phyloP scores from a whole-genome alignment of 2,113 vertebrate genomes.

The Scytalopus superciliaris region DNA sequence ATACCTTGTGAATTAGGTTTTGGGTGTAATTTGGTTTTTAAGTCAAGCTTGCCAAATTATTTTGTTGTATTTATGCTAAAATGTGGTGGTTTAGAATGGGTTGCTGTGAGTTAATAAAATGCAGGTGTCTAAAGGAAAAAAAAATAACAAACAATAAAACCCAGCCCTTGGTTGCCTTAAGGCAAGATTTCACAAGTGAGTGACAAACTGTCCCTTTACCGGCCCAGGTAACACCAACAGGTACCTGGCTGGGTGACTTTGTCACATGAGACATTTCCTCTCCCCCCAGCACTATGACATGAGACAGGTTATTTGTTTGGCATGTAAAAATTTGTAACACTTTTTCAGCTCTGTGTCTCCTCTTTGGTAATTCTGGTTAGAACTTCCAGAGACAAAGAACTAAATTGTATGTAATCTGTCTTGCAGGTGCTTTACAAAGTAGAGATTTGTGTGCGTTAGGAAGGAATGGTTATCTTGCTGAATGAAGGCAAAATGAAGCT shows the following conservation, averaged over 20 bases:
- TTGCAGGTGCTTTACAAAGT: neutral
- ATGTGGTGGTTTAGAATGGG: neutral
- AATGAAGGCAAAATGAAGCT: neutral
- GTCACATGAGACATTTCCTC: neutral
- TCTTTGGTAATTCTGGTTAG: neutral
- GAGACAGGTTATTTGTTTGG: neutral
- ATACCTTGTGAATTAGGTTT: neutral
- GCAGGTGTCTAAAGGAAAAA: neutral
- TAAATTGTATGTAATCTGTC: neutral
- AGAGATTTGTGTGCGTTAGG: neutral
- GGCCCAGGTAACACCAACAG: accelerated
- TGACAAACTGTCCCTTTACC: neutral
- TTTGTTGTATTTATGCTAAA: neutral
- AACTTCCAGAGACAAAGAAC: neutral
- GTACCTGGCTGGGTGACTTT: neutral
- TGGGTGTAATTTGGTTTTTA: neutral
- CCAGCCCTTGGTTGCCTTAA: neutral
- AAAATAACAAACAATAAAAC: neutral
- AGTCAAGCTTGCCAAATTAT: neutral
- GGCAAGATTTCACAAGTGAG: neutral
- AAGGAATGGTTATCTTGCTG: neutral
- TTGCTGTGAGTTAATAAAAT: neutral
- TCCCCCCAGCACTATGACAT: neutral
- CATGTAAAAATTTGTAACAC: accelerated
- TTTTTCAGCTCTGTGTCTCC: neutral